These are phyloP conservation scores for Boulengeromyrus knoepffleri DNA, from an alignment of 2,113 vertebrate genomes.

Conservation along the genomic window DNA sequence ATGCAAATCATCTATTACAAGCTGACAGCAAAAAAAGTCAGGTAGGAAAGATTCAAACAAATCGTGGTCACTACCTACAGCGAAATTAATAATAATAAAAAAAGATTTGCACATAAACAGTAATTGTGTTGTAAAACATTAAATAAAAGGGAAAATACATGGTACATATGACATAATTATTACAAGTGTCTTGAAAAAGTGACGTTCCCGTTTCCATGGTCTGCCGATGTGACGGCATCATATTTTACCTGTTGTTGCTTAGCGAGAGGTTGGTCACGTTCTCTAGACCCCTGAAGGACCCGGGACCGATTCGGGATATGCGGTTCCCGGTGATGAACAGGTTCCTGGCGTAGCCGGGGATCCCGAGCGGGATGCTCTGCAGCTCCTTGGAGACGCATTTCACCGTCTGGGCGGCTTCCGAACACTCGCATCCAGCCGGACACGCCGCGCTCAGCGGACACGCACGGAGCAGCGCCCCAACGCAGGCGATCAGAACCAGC, in stretches of 20 bases:
- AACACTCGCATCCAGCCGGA: slow-evolving; percentile 62
- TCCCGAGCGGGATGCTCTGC: slow-evolving; percentile 43
- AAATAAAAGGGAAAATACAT: background rate
- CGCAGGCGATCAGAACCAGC: slow-evolving; percentile 34
- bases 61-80: background rate
- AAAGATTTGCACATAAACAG: background rate
- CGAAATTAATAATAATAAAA: background rate
- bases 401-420: slow-evolving; percentile 49
- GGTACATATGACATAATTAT: background rate
- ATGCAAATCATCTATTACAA: background rate
- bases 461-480: slow-evolving; percentile 44
- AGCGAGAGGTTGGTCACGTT: slow-evolving; percentile 62
- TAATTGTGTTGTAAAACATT: background rate
- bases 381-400: slow-evolving; percentile 59
- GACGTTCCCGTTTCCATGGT: background rate
- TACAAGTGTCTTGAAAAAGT: background rate
- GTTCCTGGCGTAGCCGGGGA: slow-evolving; percentile 53
- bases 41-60: background rate
- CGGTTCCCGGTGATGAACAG: slow-evolving; percentile 58
- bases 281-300: slow-evolving; percentile 49
- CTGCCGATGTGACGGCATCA: background rate
- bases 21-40: background rate
- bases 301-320: slow-evolving; percentile 47
- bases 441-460: slow-evolving; percentile 44
- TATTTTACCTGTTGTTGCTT: slow-evolving; percentile 60